phyloP scores from a whole-genome alignment of 2,113 vertebrate species.

The Nyctibius bracteatus region DNA sequence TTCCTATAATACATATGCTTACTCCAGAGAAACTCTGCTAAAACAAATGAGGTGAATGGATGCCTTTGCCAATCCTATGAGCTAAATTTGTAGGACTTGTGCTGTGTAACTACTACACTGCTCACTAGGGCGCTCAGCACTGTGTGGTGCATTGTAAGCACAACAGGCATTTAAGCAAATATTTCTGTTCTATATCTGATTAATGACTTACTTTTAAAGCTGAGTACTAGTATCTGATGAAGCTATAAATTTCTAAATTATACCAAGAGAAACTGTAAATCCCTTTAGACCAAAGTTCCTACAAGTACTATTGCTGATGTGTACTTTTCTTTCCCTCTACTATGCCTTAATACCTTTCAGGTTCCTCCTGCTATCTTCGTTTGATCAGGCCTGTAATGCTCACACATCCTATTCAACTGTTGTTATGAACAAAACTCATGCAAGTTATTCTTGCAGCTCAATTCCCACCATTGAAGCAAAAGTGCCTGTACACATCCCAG shows the following conservation, averaged over 20 bases:
- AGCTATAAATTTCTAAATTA: background rate
- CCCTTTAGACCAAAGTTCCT: background rate
- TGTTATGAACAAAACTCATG: background rate
- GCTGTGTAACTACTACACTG: background rate
- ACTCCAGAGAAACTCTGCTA: background rate
- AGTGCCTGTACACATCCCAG: background rate
- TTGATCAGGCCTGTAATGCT: background rate
- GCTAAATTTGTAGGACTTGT: background rate
- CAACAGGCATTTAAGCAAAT: background rate
- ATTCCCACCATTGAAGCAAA: background rate
- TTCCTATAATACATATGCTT: background rate
- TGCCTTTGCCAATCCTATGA: background rate
- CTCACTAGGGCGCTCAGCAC: rapidly evolving
- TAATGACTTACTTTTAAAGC: background rate
- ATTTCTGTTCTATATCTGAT: background rate
- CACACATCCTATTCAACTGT: background rate
- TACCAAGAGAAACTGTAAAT: background rate
- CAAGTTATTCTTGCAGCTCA: background rate
- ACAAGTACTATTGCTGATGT: background rate
- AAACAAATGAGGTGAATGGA: background rate
- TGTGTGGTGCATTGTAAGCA: background rate
- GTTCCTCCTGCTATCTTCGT: background rate
- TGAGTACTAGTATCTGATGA: background rate
- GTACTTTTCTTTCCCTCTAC: background rate
- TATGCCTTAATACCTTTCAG: background rate